Conservation (phyloP, 2,888 invertebrate genomes). For the Noctua janthe region DNA sequence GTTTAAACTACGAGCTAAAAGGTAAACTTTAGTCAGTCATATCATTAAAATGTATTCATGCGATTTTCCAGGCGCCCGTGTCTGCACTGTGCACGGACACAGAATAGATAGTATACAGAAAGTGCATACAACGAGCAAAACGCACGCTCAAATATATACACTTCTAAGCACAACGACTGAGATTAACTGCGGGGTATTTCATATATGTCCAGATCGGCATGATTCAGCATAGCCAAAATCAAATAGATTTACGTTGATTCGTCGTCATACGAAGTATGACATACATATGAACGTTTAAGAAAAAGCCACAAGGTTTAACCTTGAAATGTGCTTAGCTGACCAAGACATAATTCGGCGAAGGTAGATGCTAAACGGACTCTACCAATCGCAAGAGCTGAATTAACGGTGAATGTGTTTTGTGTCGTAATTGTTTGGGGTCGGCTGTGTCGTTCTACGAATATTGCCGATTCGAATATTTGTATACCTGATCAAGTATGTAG, state of each 20-base stretch:
- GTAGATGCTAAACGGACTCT: neutral
- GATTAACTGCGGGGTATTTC: neutral
- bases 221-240: neutral
- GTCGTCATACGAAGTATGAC: neutral
- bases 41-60: conserved; percentile 51
- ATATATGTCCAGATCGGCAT: neutral
- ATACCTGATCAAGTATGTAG: neutral
- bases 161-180: neutral
- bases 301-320: neutral
- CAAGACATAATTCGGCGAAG: neutral
- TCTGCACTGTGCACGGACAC: neutral
- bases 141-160: neutral
- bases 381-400: neutral
- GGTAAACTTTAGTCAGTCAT: conserved; percentile 48
- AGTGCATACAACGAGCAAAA: neutral
- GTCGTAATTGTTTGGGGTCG: neutral
- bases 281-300: neutral
- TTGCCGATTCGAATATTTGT: neutral
- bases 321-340: neutral
- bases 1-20: conserved; percentile 24
- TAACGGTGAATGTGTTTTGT: neutral
- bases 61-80: conserved; percentile 39
- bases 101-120: conserved; percentile 16
- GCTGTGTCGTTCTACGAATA: neutral
- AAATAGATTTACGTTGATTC: neutral